These are phyloP conservation scores for Beris chalybata DNA, from an alignment of 2,888 invertebrate genomes.

Conservation along the genomic window DNA sequence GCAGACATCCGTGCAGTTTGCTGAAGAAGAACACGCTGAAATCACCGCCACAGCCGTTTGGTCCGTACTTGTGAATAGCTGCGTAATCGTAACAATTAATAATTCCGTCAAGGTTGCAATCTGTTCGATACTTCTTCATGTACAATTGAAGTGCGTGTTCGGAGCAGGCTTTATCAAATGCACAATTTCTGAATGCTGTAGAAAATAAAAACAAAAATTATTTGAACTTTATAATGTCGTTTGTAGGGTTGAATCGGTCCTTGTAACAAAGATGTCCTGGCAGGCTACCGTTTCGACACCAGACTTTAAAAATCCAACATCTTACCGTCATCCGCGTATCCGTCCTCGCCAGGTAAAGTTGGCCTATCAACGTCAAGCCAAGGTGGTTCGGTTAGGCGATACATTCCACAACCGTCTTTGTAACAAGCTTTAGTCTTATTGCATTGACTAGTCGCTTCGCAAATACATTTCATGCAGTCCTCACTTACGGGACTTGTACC, in stretches of 20 bases:
- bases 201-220: conserved; percentile 7
- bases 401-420: conserved; percentile 75
- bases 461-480: conserved; percentile 78
- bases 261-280: neutral
- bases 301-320: too few species aligned
- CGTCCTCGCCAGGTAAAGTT: conserved; percentile 49
- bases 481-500: conserved; percentile 63
- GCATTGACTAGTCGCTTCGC: conserved; percentile 78
- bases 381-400: conserved; percentile 83
- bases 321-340: conserved; percentile 31
- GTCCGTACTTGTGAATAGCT: conserved; percentile 72
- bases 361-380: conserved; percentile 71
- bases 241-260: neutral
- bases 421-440: conserved; percentile 62
- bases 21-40: conserved; percentile 65
- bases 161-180: conserved; percentile 75
- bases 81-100: conserved; percentile 83
- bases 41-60: conserved; percentile 42
- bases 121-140: conserved; percentile 71
- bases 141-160: conserved; percentile 78
- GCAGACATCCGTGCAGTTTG: conserved; percentile 49
- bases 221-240: too few species aligned
- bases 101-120: conserved; percentile 74
- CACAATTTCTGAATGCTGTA: conserved; percentile 62
- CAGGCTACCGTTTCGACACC: neutral